Evolutionary conservation across 2,797 vertebrate genomes (phyloP).

Genomic region (Accipiter fasciatus): DNA sequence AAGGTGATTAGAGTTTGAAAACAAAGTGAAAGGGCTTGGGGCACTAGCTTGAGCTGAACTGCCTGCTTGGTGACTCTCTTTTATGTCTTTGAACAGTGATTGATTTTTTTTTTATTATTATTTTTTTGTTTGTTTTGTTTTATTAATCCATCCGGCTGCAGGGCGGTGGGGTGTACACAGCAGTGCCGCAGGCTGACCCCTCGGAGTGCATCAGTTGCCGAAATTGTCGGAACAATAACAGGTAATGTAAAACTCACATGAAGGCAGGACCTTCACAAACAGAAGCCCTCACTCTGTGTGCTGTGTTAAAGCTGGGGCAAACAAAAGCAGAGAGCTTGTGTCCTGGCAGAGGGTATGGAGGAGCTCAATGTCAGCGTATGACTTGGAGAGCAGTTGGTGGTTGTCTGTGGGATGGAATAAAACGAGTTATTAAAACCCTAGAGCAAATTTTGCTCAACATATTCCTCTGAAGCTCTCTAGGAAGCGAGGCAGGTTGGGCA

Average conservation of each 20-base stretch:
- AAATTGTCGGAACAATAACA: slow-evolving; percentile 96
- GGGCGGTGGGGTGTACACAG: slow-evolving; percentile 85
- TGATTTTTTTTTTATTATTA: not conserved
- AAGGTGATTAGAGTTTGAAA: not conserved
- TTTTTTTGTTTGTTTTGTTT: not conserved
- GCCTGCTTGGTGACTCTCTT: not conserved
- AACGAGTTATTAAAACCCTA: not conserved
- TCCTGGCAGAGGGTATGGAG: rapidly evolving
- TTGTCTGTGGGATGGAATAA: not conserved
- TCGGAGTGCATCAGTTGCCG: slow-evolving; percentile 89
- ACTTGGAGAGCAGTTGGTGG: not conserved
- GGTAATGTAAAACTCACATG: slow-evolving; percentile 63
- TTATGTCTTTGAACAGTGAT: rapidly evolving
- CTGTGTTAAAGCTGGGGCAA: not conserved
- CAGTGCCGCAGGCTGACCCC: slow-evolving; percentile 84
- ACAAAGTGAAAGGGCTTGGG: not conserved
- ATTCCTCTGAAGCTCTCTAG: not conserved
- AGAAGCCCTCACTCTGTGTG: rapidly evolving
- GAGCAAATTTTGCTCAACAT: not conserved
- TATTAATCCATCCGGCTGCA: slow-evolving; percentile 45
- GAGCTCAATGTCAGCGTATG: rapidly evolving
- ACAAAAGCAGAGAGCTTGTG: not conserved
- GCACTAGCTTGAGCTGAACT: not conserved
- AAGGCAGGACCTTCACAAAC: rapidly evolving
- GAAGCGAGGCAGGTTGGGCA: not conserved